These are phyloP conservation scores for Sciurus carolinensis DNA, from an alignment of 2,797 vertebrate species.

Conservation along the genomic window DNA sequence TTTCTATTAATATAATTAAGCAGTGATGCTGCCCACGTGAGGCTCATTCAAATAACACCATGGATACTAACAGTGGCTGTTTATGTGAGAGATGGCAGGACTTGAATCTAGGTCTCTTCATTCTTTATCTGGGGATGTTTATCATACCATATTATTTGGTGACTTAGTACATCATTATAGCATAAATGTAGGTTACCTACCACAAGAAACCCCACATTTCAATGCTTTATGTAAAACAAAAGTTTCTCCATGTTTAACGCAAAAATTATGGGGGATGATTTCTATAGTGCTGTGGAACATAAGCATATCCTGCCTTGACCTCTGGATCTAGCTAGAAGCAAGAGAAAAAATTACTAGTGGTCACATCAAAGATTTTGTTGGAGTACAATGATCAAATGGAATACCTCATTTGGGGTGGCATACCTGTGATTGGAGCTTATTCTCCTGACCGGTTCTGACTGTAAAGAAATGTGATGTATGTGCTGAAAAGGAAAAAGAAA, in stretches of 20 bases:
- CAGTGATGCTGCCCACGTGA: background rate
- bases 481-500: background rate
- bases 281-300: background rate
- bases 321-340: background rate
- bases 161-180: background rate
- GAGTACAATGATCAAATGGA: background rate
- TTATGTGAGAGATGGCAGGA: background rate
- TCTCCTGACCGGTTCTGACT: background rate
- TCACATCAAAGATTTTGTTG: background rate
- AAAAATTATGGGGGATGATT: background rate
- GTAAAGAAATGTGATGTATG: background rate
- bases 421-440: background rate
- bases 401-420: fast-evolving
- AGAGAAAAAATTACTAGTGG: background rate
- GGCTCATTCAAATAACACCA: background rate
- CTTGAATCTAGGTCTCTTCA: background rate
- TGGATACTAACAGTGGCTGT: background rate
- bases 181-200: background rate
- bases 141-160: background rate
- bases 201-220: background rate
- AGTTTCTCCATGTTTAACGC: background rate
- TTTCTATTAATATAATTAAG: background rate
- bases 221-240: background rate
- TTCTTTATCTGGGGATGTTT: background rate
- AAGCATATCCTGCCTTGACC: background rate